Base-by-base conservation (phyloP, 2,888 invertebrate species). In the Marasmarcha lunaedactyla region DNA sequence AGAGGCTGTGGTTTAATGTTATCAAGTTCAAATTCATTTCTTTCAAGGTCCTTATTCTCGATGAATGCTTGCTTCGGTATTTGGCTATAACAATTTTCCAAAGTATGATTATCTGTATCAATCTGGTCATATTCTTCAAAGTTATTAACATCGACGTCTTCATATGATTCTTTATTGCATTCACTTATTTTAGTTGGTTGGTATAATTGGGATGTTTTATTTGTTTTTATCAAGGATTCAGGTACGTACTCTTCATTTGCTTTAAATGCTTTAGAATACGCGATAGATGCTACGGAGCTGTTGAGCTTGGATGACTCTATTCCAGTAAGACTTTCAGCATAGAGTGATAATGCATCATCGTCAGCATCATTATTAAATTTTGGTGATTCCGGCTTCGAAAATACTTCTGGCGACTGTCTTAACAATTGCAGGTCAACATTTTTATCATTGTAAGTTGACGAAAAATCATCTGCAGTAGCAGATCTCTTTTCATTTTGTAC, bases 301-400 rank as follows among this genome's bases (percentile, higher is more conserved):
- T 52, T 60, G 1, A 43, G 44, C 42, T 47, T 53, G 10, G 54
- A 53, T 2, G 68, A 56, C 37, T 77, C 79, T n/a, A 71, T 52
- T 1, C 59, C 68, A 1, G 67, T 63, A n/a, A 79, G 52, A 45
- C 79, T 79, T 49, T 74, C 78, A 10, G 79, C 79, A 44, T 52
- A 81, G 1, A 83, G 39, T 7, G 81, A 81, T 11, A 79, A 46
- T 0, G 74, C 62, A 36, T 79, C 79, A 11, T 74, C 72, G 26
- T 72, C 77, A 10, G 77, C 74, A 15, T 54, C 49, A 14, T 51
- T 41, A 10, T 37, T 20, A 11, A 11, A 12, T 50, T 2, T 54
- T 43, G 20, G 20, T 20, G 20, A 20, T 3, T 20, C 20, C 7
- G 20, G 20, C 7, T 20, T 20, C 3, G 20, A 20, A 20, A 20